Evolutionary conservation across 2,797 vertebrate species (phyloP).

Genomic region (Oreonectes daqikongensis): DNA sequence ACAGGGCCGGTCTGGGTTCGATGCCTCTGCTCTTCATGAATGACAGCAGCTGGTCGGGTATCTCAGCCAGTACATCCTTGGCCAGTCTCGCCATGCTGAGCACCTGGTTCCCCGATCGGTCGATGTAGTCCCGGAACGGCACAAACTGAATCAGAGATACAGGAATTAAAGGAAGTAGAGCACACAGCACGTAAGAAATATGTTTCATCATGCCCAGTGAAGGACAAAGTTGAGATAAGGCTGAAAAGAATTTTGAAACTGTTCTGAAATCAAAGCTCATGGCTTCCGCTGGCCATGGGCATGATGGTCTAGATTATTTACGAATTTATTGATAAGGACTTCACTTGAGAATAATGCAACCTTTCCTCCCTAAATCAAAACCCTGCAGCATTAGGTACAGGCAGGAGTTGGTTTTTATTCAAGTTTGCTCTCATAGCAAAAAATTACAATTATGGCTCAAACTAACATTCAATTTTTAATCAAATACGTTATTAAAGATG

Average conservation of each 20-base stretch:
- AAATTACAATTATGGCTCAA: too few relatives aligned
- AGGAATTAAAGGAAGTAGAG: not conserved
- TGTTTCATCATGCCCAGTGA: not conserved
- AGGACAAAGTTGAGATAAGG: not conserved
- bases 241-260: not conserved
- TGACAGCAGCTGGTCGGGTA: conserved; percentile 91
- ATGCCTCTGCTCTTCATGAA: conserved; percentile 89
- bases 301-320: not conserved
- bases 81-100: conserved; percentile 95
- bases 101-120: conserved; percentile 93
- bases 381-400: too few relatives aligned
- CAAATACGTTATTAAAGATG: too few relatives aligned
- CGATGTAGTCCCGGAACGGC: conserved; percentile 95
- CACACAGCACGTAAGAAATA: not conserved
- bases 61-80: conserved; percentile 90
- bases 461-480: too few relatives aligned
- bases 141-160: conserved; percentile 82
- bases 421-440: too few relatives aligned
- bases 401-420: too few relatives aligned
- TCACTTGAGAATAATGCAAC: not conserved
- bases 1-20: conserved; percentile 74
- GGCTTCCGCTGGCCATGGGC: not conserved
- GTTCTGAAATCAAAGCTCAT: not conserved
- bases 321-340: not conserved
- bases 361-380: not conserved